Percentiles rank a stretch among this genome's conserved stretches.
Conservation (phyloP, 2,888 invertebrate genomes). For the Sphaerophoria taeniata region DNA sequence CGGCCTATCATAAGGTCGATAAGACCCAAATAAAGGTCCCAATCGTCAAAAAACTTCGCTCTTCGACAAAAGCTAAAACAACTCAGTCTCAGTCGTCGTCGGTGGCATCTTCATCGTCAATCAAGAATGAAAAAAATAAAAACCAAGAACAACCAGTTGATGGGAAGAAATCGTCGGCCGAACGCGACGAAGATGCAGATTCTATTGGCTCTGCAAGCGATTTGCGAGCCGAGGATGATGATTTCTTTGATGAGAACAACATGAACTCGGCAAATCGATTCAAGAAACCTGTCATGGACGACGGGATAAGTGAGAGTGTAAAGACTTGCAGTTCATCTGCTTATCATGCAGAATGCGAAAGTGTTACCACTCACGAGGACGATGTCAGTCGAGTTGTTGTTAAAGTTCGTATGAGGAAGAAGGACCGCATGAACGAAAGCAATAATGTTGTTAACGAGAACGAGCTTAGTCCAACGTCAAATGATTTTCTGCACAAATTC, state of each 20-base stretch:
- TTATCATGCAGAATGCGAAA: constrained; percentile 89
- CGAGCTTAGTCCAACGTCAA: constrained; percentile 83
- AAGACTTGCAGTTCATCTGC: constrained; percentile 88
- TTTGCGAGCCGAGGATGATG: constrained; percentile 85
- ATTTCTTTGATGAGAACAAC: constrained; percentile 83
- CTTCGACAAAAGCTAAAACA: constrained; percentile 80
- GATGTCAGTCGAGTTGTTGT: constrained; percentile 84
- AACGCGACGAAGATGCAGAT: constrained; percentile 85
- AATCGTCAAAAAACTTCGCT: constrained; percentile 83
- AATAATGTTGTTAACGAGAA: constrained; percentile 82
- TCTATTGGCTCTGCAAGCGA: constrained; percentile 90
- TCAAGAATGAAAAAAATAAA: constrained; percentile 59
- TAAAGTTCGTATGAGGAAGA: constrained; percentile 83
- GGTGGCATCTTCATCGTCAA: constrained; percentile 69
- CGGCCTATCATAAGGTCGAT: constrained; percentile 84
- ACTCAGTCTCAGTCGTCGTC: constrained; percentile 77
- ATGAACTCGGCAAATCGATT: constrained; percentile 79
- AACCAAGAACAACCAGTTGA: constrained; percentile 67
- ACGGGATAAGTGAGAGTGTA: constrained; percentile 86
- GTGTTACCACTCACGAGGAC: constrained; percentile 86
- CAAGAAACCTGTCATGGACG: constrained; percentile 81
- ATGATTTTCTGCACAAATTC: constrained; percentile 89
- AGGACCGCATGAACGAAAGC: constrained; percentile 79
- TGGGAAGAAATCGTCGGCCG: constrained; percentile 77
- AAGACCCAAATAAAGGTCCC: constrained; percentile 82